Evolutionary conservation across 2,797 vertebrate species (phyloP).

Genomic region (Bradypus variegatus): DNA sequence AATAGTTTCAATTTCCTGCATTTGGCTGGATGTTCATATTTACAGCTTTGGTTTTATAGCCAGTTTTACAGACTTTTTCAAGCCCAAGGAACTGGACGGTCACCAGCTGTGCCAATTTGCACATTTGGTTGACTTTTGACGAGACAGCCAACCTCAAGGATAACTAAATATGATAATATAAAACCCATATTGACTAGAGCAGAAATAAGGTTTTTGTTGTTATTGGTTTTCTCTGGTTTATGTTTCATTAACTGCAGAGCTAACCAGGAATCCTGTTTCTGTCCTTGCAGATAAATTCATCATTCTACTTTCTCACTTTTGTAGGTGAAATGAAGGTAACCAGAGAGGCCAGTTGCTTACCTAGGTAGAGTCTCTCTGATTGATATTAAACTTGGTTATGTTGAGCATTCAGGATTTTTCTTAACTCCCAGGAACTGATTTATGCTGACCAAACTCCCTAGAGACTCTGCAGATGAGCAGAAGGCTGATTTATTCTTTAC

Average conservation of each 20-base stretch:
- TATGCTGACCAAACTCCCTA: not conserved
- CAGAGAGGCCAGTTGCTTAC: not conserved
- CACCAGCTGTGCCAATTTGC: not conserved
- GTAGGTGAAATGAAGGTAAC: not conserved
- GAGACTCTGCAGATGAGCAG: not conserved
- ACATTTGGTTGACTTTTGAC: not conserved
- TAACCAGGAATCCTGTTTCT: not conserved
- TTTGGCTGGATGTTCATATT: conserved; percentile 25
- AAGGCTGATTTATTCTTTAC: not conserved
- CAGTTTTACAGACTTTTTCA: not conserved
- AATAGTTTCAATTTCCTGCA: conserved; percentile 47
- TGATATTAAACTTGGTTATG: not conserved
- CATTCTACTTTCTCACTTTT: not conserved
- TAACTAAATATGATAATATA: not conserved
- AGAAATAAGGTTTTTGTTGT: not conserved
- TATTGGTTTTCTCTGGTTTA: not conserved
- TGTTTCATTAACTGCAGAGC: not conserved
- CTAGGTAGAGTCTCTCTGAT: not conserved
- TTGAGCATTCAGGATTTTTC: not conserved
- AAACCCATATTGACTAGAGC: not conserved
- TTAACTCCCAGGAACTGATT: not conserved
- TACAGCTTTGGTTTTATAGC: conserved; percentile 17
- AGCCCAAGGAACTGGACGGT: not conserved
- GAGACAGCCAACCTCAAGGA: not conserved
- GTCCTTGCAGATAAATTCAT: not conserved